Evolutionary conservation across 2,113 vertebrate genomes (phyloP), one percentile per base, ranked within the genome.

Genomic region (Archocentrus centrarchus): DNA sequence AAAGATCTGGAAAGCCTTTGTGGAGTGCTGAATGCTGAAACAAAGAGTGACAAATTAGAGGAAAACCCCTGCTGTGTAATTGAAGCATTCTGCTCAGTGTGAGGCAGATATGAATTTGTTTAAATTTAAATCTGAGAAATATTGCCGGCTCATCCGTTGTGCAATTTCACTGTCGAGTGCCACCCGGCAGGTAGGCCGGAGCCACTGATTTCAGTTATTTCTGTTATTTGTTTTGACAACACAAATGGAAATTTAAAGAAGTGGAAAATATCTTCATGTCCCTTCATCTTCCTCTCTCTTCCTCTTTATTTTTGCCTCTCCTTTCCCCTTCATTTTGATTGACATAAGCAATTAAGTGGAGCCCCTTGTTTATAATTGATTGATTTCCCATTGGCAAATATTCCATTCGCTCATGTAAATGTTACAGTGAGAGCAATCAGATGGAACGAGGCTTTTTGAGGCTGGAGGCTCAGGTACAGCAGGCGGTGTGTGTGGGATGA

Each of bases 131-230:
- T 83, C 79, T 37, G 11, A 0, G 6, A 79, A 82, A 82, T 80
- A 83, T 87, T 83, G 80, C 41, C 17, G 13, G 66, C 66, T 88
- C 55, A 70, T 86, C 79, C 39, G 58, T 60, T 62, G 86, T 75
- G 68, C 44, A 68, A 86, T 92, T 91, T 87, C 88, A 83, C 78
- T 57, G 80, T 1, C 84, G 91, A 92, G 60, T 87, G 79, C 57
- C 61, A 14, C 88, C 70, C 88, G 78, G 88, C 89, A 80, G 85
- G 87, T 77, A 53, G 47, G 1, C 39, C 44, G 11, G 73, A 73
- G 75, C 53, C 44, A 8, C 61, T 73, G 63, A 75, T 81, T 84
- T 77, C 80, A 47, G 18, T 66, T 80, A 32, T 18, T 81, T 66
- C 30, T 57, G 24, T 59, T 50, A 22, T 80, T 87, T 80, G 66